Evolutionary conservation across 1,140 invertebrate species (phyloP), one percentile per base, ranked within the genome.

Genomic region (Caerostris extrusa): DNA sequence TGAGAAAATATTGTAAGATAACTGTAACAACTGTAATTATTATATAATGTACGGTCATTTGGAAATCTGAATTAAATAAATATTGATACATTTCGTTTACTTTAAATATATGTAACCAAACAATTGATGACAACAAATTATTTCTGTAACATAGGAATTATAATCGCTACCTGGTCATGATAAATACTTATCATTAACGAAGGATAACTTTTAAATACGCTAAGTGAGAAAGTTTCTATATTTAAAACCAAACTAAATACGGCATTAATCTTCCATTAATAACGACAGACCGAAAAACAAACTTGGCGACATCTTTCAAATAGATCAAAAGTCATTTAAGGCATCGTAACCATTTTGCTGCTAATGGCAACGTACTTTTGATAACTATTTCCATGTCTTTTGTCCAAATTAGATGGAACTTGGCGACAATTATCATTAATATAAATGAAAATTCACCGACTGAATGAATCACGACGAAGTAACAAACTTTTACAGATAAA

Each of bases 391-490:
- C 61, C 61, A 67, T 34, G 61, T 5, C 71, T 77, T 77, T 77
- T 77, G 71, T 77, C 34, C 50, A 34, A 77, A 77, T 77, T 77
- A 77, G 71, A 77, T 14, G 10, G 71, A 83, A 83, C 55, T 83
- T 83, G 14, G 82, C 82, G 57, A 56, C 82, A 83, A 83, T 83
- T 83, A 83, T 83, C 82, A 83, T 83, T 83, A 83, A 83, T 83
- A 58, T 19, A 83, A 83, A 83, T 58, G 82, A 56, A 83, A 83
- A 83, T 56, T 10, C 7, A 17, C 61, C 82, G 10, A 57, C 82
- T 10, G 82, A 58, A 57, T 58, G n/a, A 58, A 83, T 58, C 82
- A 56, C 55, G 12, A 17, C 71, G 34, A 50, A 77, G 34, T 77
- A 50, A 50, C 71, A 77, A 53, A 77, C 71, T 77, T 77, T 77